A percentile compares a stretch with the other conserved stretches of the same genome.
These are phyloP conservation scores for Parasteatoda tepidariorum DNA, from an alignment of 1,140 invertebrate species.

Conservation along the genomic window DNA sequence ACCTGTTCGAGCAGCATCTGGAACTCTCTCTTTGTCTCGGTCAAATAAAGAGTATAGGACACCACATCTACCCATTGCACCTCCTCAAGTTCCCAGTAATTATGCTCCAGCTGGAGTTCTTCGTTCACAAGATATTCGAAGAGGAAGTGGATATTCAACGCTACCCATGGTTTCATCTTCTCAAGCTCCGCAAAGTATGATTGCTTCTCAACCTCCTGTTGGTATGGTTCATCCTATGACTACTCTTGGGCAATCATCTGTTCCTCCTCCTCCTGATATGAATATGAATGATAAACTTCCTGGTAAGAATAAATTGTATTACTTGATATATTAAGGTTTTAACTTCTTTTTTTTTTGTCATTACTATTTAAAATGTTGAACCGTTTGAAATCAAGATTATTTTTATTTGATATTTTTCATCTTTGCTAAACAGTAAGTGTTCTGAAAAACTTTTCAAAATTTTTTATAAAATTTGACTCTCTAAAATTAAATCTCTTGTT, in stretches of 20 bases:
- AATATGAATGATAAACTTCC: constrained; percentile 76
- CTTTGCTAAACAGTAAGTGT: no score
- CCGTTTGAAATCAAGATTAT: no score
- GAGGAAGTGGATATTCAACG: constrained; percentile 79
- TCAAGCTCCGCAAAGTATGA: constrained; percentile 63
- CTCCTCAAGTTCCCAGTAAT: constrained; percentile 88
- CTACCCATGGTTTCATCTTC: constrained; percentile 73
- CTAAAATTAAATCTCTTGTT: no score
- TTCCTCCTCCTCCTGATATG: constrained; percentile 74
- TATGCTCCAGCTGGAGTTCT: constrained; percentile 85
- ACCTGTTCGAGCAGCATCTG: constrained; percentile 76
- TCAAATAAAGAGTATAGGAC: constrained; percentile 89
- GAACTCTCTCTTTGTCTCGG: constrained; percentile 78
- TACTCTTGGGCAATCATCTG: constrained; percentile 72
- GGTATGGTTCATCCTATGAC: constrained; percentile 80
- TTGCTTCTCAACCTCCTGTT: constrained; percentile 66
- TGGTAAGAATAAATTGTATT: constrained; percentile 74
- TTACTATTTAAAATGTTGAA: no score
- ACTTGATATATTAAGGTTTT: background rate
- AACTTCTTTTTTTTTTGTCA: no score
- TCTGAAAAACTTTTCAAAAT: no score
- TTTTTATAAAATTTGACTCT: no score
- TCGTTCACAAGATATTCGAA: constrained; percentile 66
- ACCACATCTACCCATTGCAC: constrained; percentile 88
- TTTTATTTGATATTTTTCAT: no score